Evolutionary conservation across 2,113 vertebrate genomes (phyloP).

Genomic region (Benitochromis conjunctus): DNA sequence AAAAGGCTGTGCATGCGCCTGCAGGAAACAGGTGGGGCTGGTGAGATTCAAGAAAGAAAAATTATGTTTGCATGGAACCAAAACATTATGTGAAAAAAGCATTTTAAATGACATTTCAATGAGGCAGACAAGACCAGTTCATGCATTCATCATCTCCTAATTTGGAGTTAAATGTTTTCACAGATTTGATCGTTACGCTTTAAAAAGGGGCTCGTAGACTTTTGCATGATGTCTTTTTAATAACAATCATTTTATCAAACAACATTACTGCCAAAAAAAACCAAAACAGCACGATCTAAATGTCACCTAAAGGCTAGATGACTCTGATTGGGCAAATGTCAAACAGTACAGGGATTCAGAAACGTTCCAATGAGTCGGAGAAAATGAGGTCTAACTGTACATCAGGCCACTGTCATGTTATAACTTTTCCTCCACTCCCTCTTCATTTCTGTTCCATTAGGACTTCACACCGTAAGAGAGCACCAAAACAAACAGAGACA

Average conservation of each 20-base stretch:
- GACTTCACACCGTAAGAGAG: conserved; percentile 61
- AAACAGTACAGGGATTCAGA: conserved; percentile 47
- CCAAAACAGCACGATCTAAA: background rate
- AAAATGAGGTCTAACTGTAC: conserved; percentile 40
- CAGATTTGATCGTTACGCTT: conserved; percentile 14
- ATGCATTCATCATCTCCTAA: conserved; percentile 31
- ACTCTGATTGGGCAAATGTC: conserved; percentile 4
- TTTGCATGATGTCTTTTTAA: conserved; percentile 51
- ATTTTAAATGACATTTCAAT: conserved; percentile 51
- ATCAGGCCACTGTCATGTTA: conserved; percentile 44
- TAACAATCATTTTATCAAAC: conserved; percentile 37
- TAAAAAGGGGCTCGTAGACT: conserved; percentile 18
- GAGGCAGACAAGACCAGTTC: conserved; percentile 16
- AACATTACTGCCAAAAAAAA: conserved; percentile 24
- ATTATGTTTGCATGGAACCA: conserved; percentile 45
- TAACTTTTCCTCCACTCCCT: conserved; percentile 8
- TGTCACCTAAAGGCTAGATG: conserved; percentile 5
- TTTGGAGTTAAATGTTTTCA: conserved; percentile 28
- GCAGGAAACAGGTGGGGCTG: conserved; percentile 62
- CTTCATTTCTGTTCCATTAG: conserved; percentile 43
- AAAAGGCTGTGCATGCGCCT: conserved; percentile 23
- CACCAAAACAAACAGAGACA: conserved; percentile 69
- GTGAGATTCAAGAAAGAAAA: conserved; percentile 54
- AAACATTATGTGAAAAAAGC: conserved; percentile 47
- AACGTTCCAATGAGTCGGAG: background rate